Evolutionary conservation across 2,113 vertebrate genomes (phyloP).

Genomic region (Catharus bicknelli): DNA sequence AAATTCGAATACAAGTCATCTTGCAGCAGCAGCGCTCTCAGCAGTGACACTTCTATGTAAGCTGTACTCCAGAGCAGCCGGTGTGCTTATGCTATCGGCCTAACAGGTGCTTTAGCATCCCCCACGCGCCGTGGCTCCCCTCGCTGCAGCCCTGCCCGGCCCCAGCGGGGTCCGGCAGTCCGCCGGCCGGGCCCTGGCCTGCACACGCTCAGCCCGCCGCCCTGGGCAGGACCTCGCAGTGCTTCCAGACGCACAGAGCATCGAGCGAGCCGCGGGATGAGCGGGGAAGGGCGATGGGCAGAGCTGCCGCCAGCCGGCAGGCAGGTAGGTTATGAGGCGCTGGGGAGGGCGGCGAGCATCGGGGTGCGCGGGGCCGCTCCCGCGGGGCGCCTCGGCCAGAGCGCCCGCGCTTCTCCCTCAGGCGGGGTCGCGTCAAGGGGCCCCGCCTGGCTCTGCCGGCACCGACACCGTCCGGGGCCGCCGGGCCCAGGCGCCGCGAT

Average conservation of each 20-base stretch:
- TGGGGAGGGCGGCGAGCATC: too few species aligned
- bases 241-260: background rate
- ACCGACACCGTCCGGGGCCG: too few species aligned
- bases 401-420: too few species aligned
- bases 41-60: fast-evolving
- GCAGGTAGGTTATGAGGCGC: background rate
- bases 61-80: background rate
- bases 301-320: background rate
- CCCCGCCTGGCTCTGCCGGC: too few species aligned
- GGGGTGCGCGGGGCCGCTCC: background rate
- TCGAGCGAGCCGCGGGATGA: background rate
- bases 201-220: background rate
- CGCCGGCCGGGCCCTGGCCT: background rate
- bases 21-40: background rate
- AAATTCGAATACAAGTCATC: background rate
- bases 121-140: fast-evolving
- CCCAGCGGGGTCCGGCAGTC: fast-evolving
- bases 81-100: fast-evolving
- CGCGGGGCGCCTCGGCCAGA: too few species aligned
- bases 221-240: fast-evolving
- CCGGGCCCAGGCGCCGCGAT: background rate
- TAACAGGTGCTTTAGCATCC: background rate
- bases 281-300: background rate
- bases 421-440: too few species aligned
- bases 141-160: fast-evolving